Evolutionary conservation across 2,797 vertebrate species (phyloP), one percentile per base, ranked within the genome.

Genomic region (Euthynnus affinis): DNA sequence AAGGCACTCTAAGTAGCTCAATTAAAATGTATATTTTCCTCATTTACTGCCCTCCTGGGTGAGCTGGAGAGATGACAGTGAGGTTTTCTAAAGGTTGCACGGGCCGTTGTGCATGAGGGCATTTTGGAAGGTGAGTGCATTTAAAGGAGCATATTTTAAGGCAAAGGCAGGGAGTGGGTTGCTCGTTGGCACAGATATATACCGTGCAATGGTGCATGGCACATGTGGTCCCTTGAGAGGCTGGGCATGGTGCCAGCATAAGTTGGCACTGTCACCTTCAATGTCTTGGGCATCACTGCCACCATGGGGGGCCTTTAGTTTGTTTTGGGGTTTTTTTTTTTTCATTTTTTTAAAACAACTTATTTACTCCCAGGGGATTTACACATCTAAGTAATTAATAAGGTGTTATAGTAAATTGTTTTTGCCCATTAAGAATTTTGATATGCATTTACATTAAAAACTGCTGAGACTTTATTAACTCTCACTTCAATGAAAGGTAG

Each of bases 11-110:
- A 89, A 89, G 89, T 89, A 86, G 83, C 86, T 91, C 91, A 88
- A 88, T 93, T 91, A 91, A 91, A 93, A 93, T 85, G 85, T 91
- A 90, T 89, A 92, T 91, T 85, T 87, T 83, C 76, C 81, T 86
- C 79, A 75, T 87, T 91, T 90, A 91, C 81, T 87, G 81, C 78
- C 78, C 90, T 90, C 88, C 68, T 81, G 86, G 89, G 89, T 82
- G 68, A 84, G 77, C 76, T 61, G 72, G 67, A 86, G 75, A 87
- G 83, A 90, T 90, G 89, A 87, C 83, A 84, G 79, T 78, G 63
- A 81, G 90, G 87, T 85, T 90, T 89, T 89, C 65, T 62, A 84
- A 84, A 86, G 86, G 80, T 87, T 87, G 86, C 78, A 74, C 46
- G 64, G 78, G 82, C 83, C 64, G 80, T 65, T 84, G 88, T 90